These are phyloP conservation scores for Tenthredo scrophulariae DNA, from an alignment of 2,888 invertebrate species.

Conservation along the genomic window DNA sequence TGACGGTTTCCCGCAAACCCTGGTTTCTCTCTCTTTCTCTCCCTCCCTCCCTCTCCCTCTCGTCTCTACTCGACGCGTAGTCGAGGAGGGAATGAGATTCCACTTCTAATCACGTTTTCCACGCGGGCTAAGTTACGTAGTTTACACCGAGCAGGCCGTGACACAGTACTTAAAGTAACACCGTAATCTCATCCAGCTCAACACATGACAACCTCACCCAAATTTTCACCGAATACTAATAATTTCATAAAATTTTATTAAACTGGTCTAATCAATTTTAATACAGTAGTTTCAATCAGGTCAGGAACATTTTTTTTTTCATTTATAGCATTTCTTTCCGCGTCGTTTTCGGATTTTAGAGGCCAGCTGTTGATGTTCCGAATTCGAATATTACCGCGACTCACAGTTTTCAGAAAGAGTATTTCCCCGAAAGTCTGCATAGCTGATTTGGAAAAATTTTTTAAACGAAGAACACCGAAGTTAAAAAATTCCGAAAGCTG, in stretches of 20 bases:
- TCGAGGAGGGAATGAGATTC: slow-evolving; percentile 47
- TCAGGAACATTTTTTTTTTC: not conserved
- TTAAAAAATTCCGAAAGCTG: no score
- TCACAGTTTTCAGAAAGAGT: no score
- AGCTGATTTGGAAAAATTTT: no score
- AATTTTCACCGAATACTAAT: not conserved
- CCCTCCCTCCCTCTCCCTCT: slow-evolving; percentile 58
- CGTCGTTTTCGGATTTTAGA: no score
- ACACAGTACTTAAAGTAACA: slow-evolving; percentile 29
- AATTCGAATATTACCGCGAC: no score
- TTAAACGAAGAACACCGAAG: no score
- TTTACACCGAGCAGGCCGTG: slow-evolving; percentile 39
- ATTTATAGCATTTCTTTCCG: not conserved
- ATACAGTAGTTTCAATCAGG: no score
- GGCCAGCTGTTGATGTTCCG: no score
- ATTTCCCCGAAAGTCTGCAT: no score
- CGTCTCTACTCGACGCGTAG: slow-evolving; percentile 12
- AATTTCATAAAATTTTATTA: not conserved
- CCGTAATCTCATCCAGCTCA: not conserved
- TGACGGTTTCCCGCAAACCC: slow-evolving; percentile 79
- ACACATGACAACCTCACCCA: not conserved
- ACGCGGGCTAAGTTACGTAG: slow-evolving; percentile 45
- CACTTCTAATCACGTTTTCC: slow-evolving; percentile 51
- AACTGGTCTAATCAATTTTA: not conserved
- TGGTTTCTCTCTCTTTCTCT: slow-evolving; percentile 74